Conservation (phyloP, 2,113 vertebrate genomes). For the Tetraodon nigroviridis region DNA sequence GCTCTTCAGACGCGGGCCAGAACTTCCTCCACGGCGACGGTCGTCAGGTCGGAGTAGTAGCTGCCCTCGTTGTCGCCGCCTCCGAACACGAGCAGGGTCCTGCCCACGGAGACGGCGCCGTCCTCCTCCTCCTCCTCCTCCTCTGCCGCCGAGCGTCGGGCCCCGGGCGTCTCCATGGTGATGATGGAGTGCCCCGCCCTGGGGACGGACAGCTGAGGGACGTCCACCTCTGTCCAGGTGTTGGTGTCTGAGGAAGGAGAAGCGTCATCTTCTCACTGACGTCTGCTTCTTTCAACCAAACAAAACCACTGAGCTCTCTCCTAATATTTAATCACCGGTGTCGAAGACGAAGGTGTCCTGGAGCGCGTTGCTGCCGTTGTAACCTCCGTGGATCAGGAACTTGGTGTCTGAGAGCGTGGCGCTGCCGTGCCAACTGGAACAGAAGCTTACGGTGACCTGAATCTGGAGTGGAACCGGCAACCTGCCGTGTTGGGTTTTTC, state of each 20-base stretch:
- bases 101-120: background rate
- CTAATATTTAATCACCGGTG: conserved; percentile 39
- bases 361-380: conserved; percentile 70
- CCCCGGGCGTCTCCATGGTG: conserved; percentile 48
- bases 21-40: conserved; percentile 60
- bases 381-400: conserved; percentile 74
- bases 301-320: background rate
- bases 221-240: conserved; percentile 70
- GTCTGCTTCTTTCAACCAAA: background rate
- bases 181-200: conserved; percentile 75
- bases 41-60: conserved; percentile 69
- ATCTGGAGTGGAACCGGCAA: background rate
- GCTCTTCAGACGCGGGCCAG: conserved; percentile 25
- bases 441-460: background rate
- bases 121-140: conserved; percentile 14
- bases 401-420: conserved; percentile 63
- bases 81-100: conserved; percentile 64
- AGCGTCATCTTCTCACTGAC: too few species aligned
- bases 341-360: conserved; percentile 72
- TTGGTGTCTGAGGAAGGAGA: conserved; percentile 59
- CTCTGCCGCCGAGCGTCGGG: background rate
- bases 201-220: conserved; percentile 58
- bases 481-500: background rate
- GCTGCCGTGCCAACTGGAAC: conserved; percentile 72
- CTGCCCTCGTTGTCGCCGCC: conserved; percentile 73